Percentiles rank a stretch among this genome's conserved stretches.
phyloP scores from a whole-genome alignment of 2,113 vertebrate species.

The Solea senegalensis region DNA sequence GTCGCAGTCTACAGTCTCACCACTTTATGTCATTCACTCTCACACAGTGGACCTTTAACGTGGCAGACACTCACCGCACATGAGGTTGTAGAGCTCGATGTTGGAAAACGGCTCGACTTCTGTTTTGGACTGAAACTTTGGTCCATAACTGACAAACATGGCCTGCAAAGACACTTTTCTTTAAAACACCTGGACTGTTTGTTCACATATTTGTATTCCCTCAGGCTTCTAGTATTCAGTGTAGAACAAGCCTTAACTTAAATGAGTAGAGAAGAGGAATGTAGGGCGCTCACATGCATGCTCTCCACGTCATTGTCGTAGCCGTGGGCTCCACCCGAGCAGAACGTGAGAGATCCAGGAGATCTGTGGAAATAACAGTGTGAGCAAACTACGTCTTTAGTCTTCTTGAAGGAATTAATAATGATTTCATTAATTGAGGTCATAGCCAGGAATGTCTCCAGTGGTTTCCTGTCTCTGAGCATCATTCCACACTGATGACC shows the following conservation, averaged over 20 bases:
- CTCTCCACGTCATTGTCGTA: conserved; percentile 81
- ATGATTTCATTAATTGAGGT: no score
- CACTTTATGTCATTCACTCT: no score
- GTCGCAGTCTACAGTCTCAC: no score
- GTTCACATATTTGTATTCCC: no score
- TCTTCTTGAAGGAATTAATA: no score
- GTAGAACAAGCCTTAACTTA: no score
- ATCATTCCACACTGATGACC: no score
- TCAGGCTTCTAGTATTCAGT: no score
- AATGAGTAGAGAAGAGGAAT: not conserved
- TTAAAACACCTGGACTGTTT: not conserved
- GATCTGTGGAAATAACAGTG: conserved; percentile 43
- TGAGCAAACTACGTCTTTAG: no score
- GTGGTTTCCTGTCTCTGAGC: no score
- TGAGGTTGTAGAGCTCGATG: conserved; percentile 83
- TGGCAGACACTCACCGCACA: conserved; percentile 78
- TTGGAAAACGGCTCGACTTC: conserved; percentile 79
- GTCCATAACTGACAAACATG: conserved; percentile 81
- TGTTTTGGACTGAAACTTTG: conserved; percentile 68
- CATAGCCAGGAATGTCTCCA: no score
- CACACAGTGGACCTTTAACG: no score
- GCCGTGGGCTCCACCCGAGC: conserved; percentile 78
- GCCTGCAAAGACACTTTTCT: conserved; percentile 62
- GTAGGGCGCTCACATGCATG: conserved; percentile 77
- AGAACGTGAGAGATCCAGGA: conserved; percentile 70